Evolutionary conservation across 2,797 vertebrate genomes (phyloP).

Genomic region (Pelochelys cantorii): DNA sequence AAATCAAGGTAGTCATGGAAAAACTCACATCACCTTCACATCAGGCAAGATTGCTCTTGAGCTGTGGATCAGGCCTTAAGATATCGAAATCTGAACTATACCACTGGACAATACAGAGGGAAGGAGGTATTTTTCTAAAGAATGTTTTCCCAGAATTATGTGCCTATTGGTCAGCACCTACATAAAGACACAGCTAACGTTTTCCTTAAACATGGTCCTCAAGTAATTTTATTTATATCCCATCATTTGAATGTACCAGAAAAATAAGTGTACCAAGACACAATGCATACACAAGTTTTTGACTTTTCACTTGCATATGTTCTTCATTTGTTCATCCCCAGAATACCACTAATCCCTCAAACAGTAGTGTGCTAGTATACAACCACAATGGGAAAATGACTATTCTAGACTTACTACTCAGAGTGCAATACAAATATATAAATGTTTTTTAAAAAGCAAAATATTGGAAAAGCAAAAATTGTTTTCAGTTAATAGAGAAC

Average conservation of each 20-base stretch:
- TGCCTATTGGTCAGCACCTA: neutral
- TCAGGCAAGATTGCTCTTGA: too few relatives aligned
- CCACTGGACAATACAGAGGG: neutral
- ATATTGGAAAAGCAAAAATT: neutral
- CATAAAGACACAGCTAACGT: neutral
- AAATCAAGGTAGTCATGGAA: too few relatives aligned
- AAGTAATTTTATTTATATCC: neutral
- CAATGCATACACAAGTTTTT: neutral
- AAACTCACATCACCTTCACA: neutral
- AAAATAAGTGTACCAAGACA: neutral
- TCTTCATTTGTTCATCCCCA: neutral
- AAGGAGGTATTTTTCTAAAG: too few relatives aligned
- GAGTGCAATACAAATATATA: neutral
- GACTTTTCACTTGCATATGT: neutral
- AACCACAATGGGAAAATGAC: neutral
- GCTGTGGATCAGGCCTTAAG: neutral
- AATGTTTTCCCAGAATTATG: neutral
- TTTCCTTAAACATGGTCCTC: neutral
- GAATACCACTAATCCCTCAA: neutral
- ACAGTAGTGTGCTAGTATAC: neutral
- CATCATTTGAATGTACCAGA: neutral
- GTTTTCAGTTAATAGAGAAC: neutral
- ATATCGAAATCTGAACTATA: neutral
- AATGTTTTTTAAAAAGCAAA: too few relatives aligned
- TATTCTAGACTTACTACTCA: neutral